Evolutionary conservation across 2,888 invertebrate species (phyloP).

Genomic region (Elaeidobius kamerunicus): DNA sequence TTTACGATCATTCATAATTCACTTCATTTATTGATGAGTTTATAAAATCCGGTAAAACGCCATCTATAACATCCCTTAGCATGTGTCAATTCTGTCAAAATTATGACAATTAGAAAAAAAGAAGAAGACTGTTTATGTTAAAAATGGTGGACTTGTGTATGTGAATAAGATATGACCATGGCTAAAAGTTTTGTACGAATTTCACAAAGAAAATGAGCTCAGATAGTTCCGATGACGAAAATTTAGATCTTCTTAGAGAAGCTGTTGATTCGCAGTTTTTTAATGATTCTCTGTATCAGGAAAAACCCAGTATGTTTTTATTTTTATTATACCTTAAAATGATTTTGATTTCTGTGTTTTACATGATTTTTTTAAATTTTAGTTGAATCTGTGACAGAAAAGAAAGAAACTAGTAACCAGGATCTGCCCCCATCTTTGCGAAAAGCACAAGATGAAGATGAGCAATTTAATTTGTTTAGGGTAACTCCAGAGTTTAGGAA

Average conservation of each 20-base stretch:
- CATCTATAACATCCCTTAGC: background rate
- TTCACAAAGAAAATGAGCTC: conserved; percentile 39
- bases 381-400: conserved; percentile 19
- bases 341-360: conserved; percentile 1
- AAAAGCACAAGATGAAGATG: conserved; percentile 45
- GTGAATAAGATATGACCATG: conserved; percentile 22
- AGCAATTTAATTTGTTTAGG: conserved; percentile 55
- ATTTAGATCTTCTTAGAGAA: conserved; percentile 46
- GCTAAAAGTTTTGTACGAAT: conserved; percentile 20
- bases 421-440: conserved; percentile 37
- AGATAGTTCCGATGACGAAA: conserved; percentile 46
- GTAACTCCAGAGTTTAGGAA: conserved; percentile 55
- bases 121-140: conserved; percentile 30
- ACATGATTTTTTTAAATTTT: background rate
- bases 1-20: no score
- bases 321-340: conserved; percentile 7
- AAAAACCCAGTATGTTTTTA: conserved; percentile 31
- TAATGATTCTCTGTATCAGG: conserved; percentile 45
- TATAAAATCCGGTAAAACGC: no score
- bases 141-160: conserved; percentile 25
- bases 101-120: conserved; percentile 11
- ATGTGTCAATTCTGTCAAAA: background rate
- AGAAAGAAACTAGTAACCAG: conserved; percentile 5
- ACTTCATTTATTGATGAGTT: no score
- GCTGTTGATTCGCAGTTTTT: conserved; percentile 54